Evolutionary conservation across 1,140 invertebrate species (phyloP).

Genomic region (Cephus cinctus): DNA sequence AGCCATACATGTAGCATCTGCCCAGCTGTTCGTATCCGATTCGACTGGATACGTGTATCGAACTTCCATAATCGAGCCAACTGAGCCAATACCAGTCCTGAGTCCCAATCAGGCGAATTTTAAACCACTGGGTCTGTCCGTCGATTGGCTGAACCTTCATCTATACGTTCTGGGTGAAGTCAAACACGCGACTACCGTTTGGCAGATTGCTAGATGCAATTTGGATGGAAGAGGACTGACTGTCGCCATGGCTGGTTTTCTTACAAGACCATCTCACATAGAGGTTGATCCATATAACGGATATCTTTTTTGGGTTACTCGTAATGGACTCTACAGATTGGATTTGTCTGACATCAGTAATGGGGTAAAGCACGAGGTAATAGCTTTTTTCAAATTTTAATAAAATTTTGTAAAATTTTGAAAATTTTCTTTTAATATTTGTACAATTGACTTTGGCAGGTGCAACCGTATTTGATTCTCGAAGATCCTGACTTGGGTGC

Average conservation of each 20-base stretch:
- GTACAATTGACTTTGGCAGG: constrained; percentile 17
- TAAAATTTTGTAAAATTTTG: constrained; percentile 2
- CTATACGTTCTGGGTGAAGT: constrained; percentile 77
- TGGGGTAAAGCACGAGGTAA: constrained; percentile 62
- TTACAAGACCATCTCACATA: constrained; percentile 69
- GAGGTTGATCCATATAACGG: constrained; percentile 92
- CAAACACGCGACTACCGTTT: constrained; percentile 57
- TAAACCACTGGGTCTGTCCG: constrained; percentile 66
- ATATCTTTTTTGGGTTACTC: constrained; percentile 78
- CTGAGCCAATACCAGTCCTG: constrained; percentile 55
- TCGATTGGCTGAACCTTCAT: constrained; percentile 86
- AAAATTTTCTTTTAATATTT: constrained; percentile 1
- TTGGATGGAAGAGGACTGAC: constrained; percentile 68
- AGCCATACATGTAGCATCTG: constrained; percentile 69
- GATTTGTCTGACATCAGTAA: constrained; percentile 75
- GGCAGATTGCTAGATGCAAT: constrained; percentile 74
- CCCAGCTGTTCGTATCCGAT: constrained; percentile 75
- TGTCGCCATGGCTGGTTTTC: constrained; percentile 67
- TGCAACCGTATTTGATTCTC: constrained; percentile 58
- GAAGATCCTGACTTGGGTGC: constrained; percentile 63
- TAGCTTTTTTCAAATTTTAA: constrained; percentile 5
- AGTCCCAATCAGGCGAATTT: constrained; percentile 60
- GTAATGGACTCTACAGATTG: constrained; percentile 73
- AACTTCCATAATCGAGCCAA: constrained; percentile 50
- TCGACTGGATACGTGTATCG: constrained; percentile 64